Evolutionary conservation across 2,797 vertebrate genomes (phyloP).

Genomic region (Naso thynnoides): DNA sequence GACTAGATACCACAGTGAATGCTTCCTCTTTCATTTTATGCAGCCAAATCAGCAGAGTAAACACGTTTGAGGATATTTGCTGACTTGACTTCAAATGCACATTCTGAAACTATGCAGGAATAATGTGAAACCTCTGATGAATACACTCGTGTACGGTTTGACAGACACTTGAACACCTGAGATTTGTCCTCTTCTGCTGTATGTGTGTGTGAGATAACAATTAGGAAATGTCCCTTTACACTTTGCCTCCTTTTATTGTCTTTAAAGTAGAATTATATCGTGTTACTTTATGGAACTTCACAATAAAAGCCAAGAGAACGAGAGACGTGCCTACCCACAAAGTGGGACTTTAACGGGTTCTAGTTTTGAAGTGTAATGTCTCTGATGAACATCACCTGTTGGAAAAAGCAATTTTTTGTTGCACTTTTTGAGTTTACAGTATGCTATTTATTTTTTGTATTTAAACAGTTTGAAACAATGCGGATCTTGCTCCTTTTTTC

Average conservation of each 20-base stretch:
- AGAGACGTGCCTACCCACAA: conserved; percentile 50
- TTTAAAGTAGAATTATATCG: conserved; percentile 15
- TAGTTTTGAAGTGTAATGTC: conserved; percentile 37
- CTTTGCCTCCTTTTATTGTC: conserved; percentile 54
- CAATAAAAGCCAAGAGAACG: conserved; percentile 50
- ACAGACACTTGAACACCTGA: conserved; percentile 51
- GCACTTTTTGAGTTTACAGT: conserved; percentile 44
- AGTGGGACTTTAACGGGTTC: conserved; percentile 41
- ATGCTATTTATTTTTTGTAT: conserved; percentile 58
- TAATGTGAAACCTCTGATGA: conserved; percentile 65
- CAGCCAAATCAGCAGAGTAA: conserved; percentile 39
- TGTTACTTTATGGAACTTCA: conserved; percentile 30
- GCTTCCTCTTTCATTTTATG: conserved; percentile 64
- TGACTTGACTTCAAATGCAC: conserved; percentile 66
- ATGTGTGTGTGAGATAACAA: conserved; percentile 16
- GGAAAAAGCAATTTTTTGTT: conserved; percentile 42
- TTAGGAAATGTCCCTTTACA: conserved; percentile 47
- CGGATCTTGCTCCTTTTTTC: conserved; percentile 51
- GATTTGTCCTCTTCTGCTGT: conserved; percentile 49
- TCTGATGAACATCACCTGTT: conserved; percentile 33
- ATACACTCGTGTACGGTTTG: conserved; percentile 54
- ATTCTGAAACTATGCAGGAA: conserved; percentile 83
- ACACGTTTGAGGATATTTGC: background rate
- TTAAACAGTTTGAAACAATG: conserved; percentile 45
- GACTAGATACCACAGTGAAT: conserved; percentile 48